A percentile compares a stretch with the other conserved stretches of the same genome.
Evolutionary conservation across 92 coral and sea anemone genomes (phyloP).

Genomic region (Palythoa heliodiscus): DNA sequence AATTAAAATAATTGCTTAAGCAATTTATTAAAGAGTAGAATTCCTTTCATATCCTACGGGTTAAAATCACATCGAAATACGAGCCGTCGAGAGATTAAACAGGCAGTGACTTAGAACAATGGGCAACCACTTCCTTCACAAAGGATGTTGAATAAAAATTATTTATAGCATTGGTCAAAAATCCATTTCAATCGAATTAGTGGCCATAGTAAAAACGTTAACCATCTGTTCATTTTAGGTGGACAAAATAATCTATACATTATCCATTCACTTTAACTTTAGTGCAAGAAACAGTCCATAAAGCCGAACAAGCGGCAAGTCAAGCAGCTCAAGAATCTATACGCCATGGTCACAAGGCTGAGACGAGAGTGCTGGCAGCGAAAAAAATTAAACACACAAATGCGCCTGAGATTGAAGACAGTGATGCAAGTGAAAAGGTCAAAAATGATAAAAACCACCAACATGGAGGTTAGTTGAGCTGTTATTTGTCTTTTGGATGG

Average conservation of each 20-base stretch:
- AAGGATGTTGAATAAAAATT: too few species aligned
- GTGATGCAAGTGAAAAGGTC: slow-evolving; percentile 33
- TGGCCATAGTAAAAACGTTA: too few species aligned
- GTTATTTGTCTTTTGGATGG: background rate
- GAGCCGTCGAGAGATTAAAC: too few species aligned
- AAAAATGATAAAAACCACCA: slow-evolving; percentile 55
- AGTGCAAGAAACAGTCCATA: slow-evolving; percentile 95
- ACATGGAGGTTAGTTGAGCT: slow-evolving; percentile 6
- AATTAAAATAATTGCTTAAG: too few species aligned
- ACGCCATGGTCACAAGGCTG: slow-evolving; percentile 89
- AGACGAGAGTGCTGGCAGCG: slow-evolving; percentile 64
- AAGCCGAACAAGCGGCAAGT: slow-evolving; percentile 91
- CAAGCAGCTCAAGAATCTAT: slow-evolving; percentile 84
- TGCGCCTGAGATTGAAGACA: slow-evolving; percentile 54
- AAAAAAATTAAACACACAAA: slow-evolving; percentile 52
- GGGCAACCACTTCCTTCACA: too few species aligned
- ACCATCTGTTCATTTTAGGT: too few species aligned
- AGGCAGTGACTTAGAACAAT: too few species aligned
- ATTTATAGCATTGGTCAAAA: too few species aligned
- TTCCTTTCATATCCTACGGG: too few species aligned
- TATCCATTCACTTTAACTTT: background rate
- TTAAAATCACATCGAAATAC: too few species aligned
- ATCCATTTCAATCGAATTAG: too few species aligned
- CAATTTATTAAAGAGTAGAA: too few species aligned
- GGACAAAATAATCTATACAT: background rate